A percentile compares a stretch with the other conserved stretches of the same genome.
These are phyloP conservation scores for Chelonus formosanus DNA, from an alignment of 2,888 invertebrate species.

Conservation along the genomic window DNA sequence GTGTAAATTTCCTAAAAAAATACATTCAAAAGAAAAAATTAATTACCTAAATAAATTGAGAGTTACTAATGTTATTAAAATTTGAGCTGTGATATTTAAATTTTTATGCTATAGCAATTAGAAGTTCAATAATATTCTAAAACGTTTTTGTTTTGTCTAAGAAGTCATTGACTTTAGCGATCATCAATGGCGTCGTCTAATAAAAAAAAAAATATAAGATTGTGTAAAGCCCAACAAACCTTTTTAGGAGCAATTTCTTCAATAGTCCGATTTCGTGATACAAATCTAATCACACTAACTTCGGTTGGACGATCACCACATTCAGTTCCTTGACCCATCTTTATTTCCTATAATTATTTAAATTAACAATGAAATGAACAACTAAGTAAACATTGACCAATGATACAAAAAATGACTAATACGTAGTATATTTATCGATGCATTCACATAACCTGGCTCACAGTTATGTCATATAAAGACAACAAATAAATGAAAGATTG, in stretches of 20 bases:
- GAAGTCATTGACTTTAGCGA: constrained; percentile 58
- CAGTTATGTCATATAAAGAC: no score
- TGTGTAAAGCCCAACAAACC: constrained; percentile 44
- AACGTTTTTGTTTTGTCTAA: constrained; percentile 57
- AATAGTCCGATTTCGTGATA: constrained; percentile 62
- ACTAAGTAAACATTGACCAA: neutral
- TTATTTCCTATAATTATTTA: neutral
- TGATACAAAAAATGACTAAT: no score
- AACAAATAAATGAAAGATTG: no score
- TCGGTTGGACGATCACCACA: constrained; percentile 61
- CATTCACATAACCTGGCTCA: no score
- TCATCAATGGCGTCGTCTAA: constrained; percentile 33
- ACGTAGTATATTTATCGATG: no score
- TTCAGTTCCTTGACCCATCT: constrained; percentile 63
- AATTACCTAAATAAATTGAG: neutral
- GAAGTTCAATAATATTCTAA: constrained; percentile 3
- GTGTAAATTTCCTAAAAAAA: constrained; percentile 58
- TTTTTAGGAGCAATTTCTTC: constrained; percentile 64
- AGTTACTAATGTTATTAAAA: no score
- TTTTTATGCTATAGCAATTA: neutral
- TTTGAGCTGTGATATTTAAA: no score
- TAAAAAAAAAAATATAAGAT: no score
- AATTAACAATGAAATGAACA: neutral
- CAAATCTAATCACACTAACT: constrained; percentile 63
- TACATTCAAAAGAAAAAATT: neutral